Evolutionary conservation across 2,888 invertebrate genomes (phyloP), one percentile per base, ranked within the genome.

Genomic region (Bombylius discolor): DNA sequence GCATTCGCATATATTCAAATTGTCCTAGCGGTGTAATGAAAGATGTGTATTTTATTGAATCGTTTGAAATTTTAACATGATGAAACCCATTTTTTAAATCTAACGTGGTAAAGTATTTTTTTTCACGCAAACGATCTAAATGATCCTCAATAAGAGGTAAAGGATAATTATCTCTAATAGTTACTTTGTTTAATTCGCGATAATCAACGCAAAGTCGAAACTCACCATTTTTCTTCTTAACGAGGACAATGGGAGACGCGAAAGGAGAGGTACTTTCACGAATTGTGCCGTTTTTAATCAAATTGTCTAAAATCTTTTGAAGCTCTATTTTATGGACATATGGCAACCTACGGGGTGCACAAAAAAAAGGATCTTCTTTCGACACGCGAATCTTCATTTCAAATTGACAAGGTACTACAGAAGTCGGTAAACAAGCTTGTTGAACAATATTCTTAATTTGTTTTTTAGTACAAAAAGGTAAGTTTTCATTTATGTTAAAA

Each of bases 41-140:
- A 32, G 55, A 55, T 1, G 60, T 62, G 39, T 53, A 62, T 49
- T 61, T 59, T 12, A 59, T 58, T 6, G 61, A 62, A 7, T 63
- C 59, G 9, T 56, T 56, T 1, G 58, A 48, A 36, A 62, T 52
- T 4, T 47, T 51, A 2, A 63, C 53, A 36, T 64, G 64, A 53
- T 62, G 56, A 50, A 64, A 64, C 5, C 63, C 63, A 51, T 60
- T 62, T 45, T 42, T 53, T 13, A 62, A 39, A 52, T 64, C 63
- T 5, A 64, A 52, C 13, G 54, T 14, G 8, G 59, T 52, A 42
- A 61, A 65, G 47, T 57, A 60, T 23, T 47, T 48, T 51, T 64
- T 64, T 9, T 57, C 60, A 11, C 50, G 32, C 14, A 63, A 46
- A 3, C 44, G 33, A 23, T 59, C 59, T 23, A 61, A 42, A 61